Percentiles rank a stretch among this genome's conserved stretches.
Evolutionary conservation across 2,113 vertebrate genomes (phyloP).

Genomic region (Seriola rivoliana): DNA sequence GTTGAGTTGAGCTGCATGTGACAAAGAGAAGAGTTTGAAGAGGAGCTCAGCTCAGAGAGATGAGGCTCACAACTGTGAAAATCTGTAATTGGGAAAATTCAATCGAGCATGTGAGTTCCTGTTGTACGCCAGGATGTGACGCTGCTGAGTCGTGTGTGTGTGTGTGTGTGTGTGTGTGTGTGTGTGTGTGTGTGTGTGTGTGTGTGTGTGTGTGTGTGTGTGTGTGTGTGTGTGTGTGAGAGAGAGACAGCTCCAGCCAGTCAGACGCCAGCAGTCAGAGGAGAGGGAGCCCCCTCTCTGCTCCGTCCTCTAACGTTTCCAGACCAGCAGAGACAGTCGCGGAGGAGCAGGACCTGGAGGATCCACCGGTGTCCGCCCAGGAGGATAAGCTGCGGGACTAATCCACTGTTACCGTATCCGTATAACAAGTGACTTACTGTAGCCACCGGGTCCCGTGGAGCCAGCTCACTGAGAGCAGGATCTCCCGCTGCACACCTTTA

Average conservation of each 20-base stretch:
- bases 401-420: too few relatives aligned
- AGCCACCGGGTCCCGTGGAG: background rate
- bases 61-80: too few relatives aligned
- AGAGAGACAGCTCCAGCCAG: constrained; percentile 36
- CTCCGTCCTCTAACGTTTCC: constrained; percentile 3
- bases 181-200: background rate
- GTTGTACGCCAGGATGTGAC: background rate
- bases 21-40: too few relatives aligned
- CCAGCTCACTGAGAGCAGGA: too few relatives aligned
- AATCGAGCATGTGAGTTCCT: too few relatives aligned
- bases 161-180: constrained; percentile 1
- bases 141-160: background rate
- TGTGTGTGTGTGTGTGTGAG: background rate
- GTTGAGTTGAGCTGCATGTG: too few relatives aligned
- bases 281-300: constrained; percentile 43
- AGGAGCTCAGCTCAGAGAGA: too few relatives aligned
- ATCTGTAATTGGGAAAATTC: background rate
- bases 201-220: background rate
- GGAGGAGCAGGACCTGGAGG: background rate
- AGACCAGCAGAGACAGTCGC: background rate
- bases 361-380: background rate
- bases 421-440: background rate
- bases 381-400: background rate
- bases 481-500: background rate
- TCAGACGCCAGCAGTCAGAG: constrained; percentile 66